phyloP scores from a whole-genome alignment of 2,888 invertebrate genomes.

The Nemotelus pantherinus region DNA sequence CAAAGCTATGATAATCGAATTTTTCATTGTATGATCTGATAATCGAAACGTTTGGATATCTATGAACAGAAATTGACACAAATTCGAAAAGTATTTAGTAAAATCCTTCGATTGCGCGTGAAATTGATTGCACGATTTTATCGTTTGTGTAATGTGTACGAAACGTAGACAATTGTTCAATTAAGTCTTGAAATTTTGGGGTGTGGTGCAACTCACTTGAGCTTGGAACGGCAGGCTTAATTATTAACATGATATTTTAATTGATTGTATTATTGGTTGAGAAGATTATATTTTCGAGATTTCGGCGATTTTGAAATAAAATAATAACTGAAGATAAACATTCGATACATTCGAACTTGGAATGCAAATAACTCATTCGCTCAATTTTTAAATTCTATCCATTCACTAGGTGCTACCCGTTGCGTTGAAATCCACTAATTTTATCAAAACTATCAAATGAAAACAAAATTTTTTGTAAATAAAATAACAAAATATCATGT shows the following conservation, averaged over 20 bases:
- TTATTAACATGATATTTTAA: neutral
- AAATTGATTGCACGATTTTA: constrained; percentile 36
- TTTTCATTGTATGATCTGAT: neutral
- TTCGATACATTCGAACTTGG: no score
- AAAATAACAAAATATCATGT: no score
- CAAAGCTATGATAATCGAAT: neutral
- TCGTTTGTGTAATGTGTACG: constrained; percentile 7
- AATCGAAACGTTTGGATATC: neutral
- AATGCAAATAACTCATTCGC: neutral
- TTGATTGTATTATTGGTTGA: neutral
- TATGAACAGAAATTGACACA: constrained; percentile 17
- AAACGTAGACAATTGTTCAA: constrained; percentile 24
- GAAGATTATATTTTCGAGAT: no score
- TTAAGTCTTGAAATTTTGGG: no score
- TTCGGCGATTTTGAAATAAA: no score
- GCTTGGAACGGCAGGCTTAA: neutral
- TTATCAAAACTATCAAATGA: no score
- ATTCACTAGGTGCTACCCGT: no score
- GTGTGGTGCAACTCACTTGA: no score
- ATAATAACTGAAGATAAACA: no score
- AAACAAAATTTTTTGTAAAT: no score
- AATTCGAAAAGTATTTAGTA: constrained; percentile 13
- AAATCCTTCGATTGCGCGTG: constrained; percentile 26
- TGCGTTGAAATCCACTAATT: no score
- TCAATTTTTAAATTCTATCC: neutral